These are phyloP conservation scores for Sepioteuthis lessoniana DNA, from an alignment of 2,888 invertebrate genomes.

Conservation along the genomic window DNA sequence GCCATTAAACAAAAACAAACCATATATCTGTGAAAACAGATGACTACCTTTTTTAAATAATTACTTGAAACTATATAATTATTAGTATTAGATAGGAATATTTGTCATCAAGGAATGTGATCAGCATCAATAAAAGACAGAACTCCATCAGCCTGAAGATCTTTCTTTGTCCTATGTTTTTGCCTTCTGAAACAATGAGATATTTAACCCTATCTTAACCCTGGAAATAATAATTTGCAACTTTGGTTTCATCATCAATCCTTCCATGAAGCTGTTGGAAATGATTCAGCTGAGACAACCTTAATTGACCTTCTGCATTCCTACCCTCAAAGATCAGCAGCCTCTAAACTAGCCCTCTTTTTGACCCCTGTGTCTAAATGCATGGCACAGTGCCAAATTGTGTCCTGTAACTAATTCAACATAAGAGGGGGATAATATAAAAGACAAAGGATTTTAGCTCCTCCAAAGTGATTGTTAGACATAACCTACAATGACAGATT, in stretches of 20 bases:
- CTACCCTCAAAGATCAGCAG: neutral
- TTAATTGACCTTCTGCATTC: neutral
- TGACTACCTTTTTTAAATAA: too few relatives aligned
- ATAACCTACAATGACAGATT: neutral
- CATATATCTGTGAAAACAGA: too few relatives aligned
- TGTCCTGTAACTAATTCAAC: neutral
- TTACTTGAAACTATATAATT: too few relatives aligned
- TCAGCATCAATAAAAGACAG: neutral
- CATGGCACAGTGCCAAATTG: neutral
- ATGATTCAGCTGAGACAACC: neutral
- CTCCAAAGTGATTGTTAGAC: neutral
- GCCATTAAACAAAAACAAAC: too few relatives aligned
- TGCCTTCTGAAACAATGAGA: neutral
- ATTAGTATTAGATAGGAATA: too few relatives aligned
- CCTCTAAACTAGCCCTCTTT: too few relatives aligned
- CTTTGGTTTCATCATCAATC: neutral
- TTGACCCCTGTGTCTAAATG: neutral
- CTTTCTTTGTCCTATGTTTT: neutral
- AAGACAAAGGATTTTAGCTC: neutral
- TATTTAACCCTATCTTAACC: neutral
- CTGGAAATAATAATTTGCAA: neutral
- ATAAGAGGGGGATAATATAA: neutral
- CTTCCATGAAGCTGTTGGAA: neutral
- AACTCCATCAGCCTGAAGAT: neutral
- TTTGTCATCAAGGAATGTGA: neutral